A percentile compares a stretch with the other conserved stretches of the same genome.
Conservation (phyloP, 2,888 invertebrate species). For the Tridacna crocea region DNA sequence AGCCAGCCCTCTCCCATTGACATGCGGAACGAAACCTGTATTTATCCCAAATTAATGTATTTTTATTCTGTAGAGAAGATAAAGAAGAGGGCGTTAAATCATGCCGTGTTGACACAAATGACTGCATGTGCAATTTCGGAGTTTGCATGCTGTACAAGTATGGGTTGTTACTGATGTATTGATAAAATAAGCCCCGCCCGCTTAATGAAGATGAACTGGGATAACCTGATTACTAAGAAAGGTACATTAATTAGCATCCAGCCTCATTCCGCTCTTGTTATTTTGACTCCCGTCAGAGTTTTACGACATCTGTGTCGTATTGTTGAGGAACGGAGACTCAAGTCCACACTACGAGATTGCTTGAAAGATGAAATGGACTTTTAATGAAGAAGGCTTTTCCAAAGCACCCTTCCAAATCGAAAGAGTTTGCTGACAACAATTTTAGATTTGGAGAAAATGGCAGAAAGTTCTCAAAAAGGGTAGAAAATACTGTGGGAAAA, state of each 20-base stretch:
- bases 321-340: background rate
- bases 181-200: constrained; percentile 15
- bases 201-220: constrained; percentile 18
- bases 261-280: constrained; percentile 1
- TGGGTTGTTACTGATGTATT: constrained; percentile 23
- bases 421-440: too few species aligned
- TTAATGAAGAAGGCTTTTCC: too few species aligned
- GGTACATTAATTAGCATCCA: constrained; percentile 13
- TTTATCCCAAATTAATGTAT: constrained; percentile 43
- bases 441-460: too few species aligned
- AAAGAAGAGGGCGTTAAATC: constrained; percentile 40
- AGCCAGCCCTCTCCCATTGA: constrained; percentile 13
- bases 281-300: background rate
- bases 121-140: constrained; percentile 29
- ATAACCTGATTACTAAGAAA: constrained; percentile 16
- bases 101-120: constrained; percentile 38
- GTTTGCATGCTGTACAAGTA: constrained; percentile 16
- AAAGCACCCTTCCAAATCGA: too few species aligned
- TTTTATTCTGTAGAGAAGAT: constrained; percentile 1
- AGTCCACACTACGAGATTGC: too few species aligned
- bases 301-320: background rate
- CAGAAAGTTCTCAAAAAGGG: too few species aligned
- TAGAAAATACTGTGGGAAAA: too few species aligned
- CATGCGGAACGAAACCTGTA: constrained; percentile 29
- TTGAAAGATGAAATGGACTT: too few species aligned